Base-by-base conservation (phyloP, 1,140 invertebrate species). In the Caenorhabditis tropicalis region DNA sequence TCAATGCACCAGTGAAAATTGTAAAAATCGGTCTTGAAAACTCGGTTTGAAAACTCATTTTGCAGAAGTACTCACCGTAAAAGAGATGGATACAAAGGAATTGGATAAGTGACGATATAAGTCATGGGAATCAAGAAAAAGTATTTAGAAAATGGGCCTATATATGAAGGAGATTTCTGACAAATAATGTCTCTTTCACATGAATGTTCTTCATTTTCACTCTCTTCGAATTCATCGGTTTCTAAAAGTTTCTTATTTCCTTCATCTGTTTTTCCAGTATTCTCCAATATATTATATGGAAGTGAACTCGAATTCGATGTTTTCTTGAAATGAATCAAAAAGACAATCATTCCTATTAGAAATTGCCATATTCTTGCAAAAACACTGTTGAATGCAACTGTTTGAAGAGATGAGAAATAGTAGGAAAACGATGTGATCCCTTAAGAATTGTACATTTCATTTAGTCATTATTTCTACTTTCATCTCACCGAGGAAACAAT, bases 351-450 rank as follows among this genome's bases (percentile, higher is more conserved):
- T 33, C 58, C 58, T 5, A 65, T 65, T 24, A 65, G 16, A 36
- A 65, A 65, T 19, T 65, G 58, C 58, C 58, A 65, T 4, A 65
- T 65, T 65, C 58, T 65, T 19, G 58, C 58, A 36, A 33, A 65
- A 3, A 65, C 12, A 36, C 29, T 65, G 7, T 65, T 65, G 58
- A 65, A 65, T 2, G 58, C 58, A 21, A 36, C 19, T 16, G n/a
- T 16, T 33, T 33, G 29, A 7, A 31, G 16, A 4, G 31, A 19
- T 27, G n/a, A 27, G 9, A 9, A 33, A n/a, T 33, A 65, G 31
- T 33, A 36, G 4, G 15, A 65, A 19, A 65, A 33, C 6, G 58
- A 65, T 9, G 24, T 65, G 12, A 65, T 19, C 4, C 29, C 58
- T 60, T 56, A 24, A 27, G 5, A 0, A 27, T 27, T 9, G 7